Percentiles rank a stretch among this genome's conserved stretches.
These are phyloP conservation scores for Pseudopleuronectes americanus DNA, from an alignment of 2,797 vertebrate genomes.

Conservation along the genomic window DNA sequence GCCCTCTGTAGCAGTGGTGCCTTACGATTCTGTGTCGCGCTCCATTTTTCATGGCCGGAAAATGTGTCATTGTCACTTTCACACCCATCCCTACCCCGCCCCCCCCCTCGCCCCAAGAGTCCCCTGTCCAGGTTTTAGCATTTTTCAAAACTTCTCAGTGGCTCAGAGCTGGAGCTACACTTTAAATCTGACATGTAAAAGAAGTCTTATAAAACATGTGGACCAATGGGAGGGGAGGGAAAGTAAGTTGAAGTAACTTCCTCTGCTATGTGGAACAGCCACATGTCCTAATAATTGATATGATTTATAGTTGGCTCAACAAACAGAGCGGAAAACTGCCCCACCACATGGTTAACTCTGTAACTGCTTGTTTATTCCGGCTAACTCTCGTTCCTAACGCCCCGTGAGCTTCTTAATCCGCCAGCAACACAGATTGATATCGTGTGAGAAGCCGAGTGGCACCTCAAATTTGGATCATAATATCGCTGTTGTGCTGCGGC, in stretches of 20 bases:
- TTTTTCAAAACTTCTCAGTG: too few species aligned
- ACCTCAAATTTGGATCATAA: conserved; percentile 46
- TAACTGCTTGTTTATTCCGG: conserved; percentile 49
- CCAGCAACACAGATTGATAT: conserved; percentile 62
- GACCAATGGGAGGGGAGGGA: too few species aligned
- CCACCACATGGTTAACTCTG: conserved; percentile 39
- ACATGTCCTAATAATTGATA: conserved; percentile 41
- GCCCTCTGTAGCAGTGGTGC: too few species aligned
- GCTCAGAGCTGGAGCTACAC: too few species aligned
- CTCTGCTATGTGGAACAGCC: conserved; percentile 32
- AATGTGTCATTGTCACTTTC: too few species aligned
- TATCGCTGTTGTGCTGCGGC: conserved; percentile 23
- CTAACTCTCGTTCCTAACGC: conserved; percentile 46
- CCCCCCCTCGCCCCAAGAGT: too few species aligned
- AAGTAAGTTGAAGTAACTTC: too few species aligned
- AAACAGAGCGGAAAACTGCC: conserved; percentile 28
- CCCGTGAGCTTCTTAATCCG: conserved; percentile 49
- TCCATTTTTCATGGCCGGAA: too few species aligned
- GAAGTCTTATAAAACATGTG: neutral
- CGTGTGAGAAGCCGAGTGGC: conserved; percentile 52
- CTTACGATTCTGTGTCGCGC: too few species aligned
- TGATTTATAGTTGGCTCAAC: conserved; percentile 43
- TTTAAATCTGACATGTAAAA: neutral
- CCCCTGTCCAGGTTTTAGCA: too few species aligned
- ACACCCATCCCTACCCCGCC: too few species aligned